Evolutionary conservation across 2,797 vertebrate genomes (phyloP), one percentile per base, ranked within the genome.

Genomic region (Cygnus olor): DNA sequence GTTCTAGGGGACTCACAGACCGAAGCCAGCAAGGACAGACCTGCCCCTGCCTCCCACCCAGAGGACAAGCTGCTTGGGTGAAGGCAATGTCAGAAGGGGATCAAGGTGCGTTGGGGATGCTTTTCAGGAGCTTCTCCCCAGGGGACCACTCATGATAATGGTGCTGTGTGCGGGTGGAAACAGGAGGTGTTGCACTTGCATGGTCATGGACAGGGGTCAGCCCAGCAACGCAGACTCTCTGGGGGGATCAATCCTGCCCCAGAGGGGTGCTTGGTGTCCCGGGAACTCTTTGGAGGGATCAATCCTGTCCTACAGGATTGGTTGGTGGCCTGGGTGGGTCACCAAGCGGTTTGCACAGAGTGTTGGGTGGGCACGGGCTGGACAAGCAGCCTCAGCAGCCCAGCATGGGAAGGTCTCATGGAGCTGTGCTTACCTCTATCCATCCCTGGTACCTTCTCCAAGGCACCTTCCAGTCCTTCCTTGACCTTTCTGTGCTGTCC

Each of bases 331-430:
- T 12, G 51, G 38, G 45, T 19, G 12, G 34, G 38, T 58, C 70
- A 42, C 61, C 36, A 21, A 3, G n/a, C 1, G 13, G 16, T 11
- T 11, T 79, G n/a, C 24, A 53, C 53, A 51, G 6, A 57, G 25
- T 14, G 38, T 36, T 34, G 60, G 27, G 27, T 42, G 53, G 12
- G 11, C 27, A 22, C 14, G 69, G 45, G 40, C 21, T 65, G 38
- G 27, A 74, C 22, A 28, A 68, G 25, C 9, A 11, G 10, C 45
- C 30, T 34, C 21, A 21, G 2, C 19, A 18, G 14, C 42, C 15
- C 0, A 4, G 6, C 58, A 1, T 1, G 36, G 40, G 9, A 6
- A 6, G 5, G 5, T 28, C 36, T 69, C 1, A 0, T 47, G 56
- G 44, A 25, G 36, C 2, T 11, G 10, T 15, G n/a, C 36, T 34